These are phyloP conservation scores for Tanytarsus gracilentus DNA, from an alignment of 2,888 invertebrate genomes.

Conservation along the genomic window DNA sequence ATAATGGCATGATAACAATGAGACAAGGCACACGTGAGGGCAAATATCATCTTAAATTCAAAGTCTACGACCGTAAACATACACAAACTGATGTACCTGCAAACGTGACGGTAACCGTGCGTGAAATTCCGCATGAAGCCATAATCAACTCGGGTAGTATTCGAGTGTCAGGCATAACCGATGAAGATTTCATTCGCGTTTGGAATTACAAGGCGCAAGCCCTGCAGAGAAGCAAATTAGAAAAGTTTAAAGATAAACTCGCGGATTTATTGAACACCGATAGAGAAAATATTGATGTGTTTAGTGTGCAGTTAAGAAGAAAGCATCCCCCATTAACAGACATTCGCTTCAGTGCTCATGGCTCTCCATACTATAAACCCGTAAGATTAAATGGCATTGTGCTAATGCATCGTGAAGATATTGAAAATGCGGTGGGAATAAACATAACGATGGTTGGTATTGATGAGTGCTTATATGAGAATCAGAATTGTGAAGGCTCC, in stretches of 20 bases:
- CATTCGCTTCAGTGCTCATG: constrained; percentile 88
- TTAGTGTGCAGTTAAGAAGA: constrained; percentile 84
- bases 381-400: constrained; percentile 90
- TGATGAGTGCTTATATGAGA: constrained; percentile 90
- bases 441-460: constrained; percentile 97
- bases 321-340: constrained; percentile 85
- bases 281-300: constrained; percentile 86
- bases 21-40: constrained; percentile 85
- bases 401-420: constrained; percentile 85
- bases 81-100: constrained; percentile 92
- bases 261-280: constrained; percentile 77
- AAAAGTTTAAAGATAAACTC: constrained; percentile 80
- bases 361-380: constrained; percentile 91
- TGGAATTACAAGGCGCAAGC: constrained; percentile 87
- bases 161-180: constrained; percentile 83
- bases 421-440: constrained; percentile 87
- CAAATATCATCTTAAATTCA: constrained; percentile 68
- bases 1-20: constrained; percentile 94
- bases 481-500: constrained; percentile 90
- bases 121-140: constrained; percentile 91
- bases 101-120: constrained; percentile 91
- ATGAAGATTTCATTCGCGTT: constrained; percentile 91
- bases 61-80: constrained; percentile 88
- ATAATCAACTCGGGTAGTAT: constrained; percentile 93
- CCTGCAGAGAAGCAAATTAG: constrained; percentile 76